These are phyloP conservation scores for Protonibea diacanthus DNA, from an alignment of 2,797 vertebrate species.

Conservation along the genomic window DNA sequence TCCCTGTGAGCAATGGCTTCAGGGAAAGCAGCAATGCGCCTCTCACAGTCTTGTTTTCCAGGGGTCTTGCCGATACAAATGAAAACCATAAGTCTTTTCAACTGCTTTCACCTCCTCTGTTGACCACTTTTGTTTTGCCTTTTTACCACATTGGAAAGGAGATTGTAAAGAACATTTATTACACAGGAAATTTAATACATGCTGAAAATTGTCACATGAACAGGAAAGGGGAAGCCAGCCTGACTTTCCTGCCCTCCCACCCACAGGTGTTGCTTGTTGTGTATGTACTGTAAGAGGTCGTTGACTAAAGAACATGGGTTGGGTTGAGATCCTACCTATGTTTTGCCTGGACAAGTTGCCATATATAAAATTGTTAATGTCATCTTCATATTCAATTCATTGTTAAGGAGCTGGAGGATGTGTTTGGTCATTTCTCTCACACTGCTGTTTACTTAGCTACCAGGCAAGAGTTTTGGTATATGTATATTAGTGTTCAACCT, in stretches of 20 bases:
- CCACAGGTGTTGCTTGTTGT: background rate
- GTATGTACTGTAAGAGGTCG: background rate
- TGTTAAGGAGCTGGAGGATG: background rate
- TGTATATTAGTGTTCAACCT: background rate
- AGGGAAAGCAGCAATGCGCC: conserved; percentile 9
- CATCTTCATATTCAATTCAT: background rate
- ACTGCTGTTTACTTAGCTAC: background rate
- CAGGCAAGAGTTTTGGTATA: background rate
- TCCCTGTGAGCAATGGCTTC: background rate
- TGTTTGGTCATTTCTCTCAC: conserved; percentile 1
- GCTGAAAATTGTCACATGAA: no score
- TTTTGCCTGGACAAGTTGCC: background rate
- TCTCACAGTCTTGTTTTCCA: background rate
- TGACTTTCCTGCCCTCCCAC: no score
- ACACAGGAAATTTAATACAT: conserved; percentile 4
- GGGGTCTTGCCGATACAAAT: background rate
- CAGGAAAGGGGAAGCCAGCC: no score
- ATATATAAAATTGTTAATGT: conserved; percentile 1
- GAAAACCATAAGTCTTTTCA: conserved; percentile 3
- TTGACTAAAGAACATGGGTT: conserved; percentile 2
- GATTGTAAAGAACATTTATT: conserved; percentile 10
- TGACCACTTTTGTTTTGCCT: background rate
- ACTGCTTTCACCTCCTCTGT: conserved; percentile 6
- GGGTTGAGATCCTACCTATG: conserved; percentile 2
- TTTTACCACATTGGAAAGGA: conserved; percentile 5